Conservation (phyloP, 2,797 vertebrate species). For the Loriculus beryllinus region DNA sequence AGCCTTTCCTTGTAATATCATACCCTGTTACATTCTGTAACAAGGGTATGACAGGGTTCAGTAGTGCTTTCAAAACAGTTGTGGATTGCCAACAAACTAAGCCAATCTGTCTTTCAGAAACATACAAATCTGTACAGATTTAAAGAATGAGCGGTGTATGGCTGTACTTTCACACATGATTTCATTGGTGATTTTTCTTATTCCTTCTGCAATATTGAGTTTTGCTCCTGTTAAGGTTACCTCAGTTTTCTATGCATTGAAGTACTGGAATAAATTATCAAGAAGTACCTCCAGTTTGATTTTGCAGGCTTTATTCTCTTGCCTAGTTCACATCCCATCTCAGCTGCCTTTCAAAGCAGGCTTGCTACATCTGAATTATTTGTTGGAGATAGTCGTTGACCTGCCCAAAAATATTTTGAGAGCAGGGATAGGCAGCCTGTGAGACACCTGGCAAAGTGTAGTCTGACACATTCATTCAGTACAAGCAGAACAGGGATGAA, state of each 20-base stretch:
- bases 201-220: neutral
- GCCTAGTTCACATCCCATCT: neutral
- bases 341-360: neutral
- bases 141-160: neutral
- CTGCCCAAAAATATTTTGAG: neutral
- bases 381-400: neutral
- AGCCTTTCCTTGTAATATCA: neutral
- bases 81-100: neutral
- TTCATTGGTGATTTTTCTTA: conserved; percentile 4
- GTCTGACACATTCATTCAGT: neutral
- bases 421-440: neutral
- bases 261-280: conserved; percentile 46
- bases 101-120: neutral
- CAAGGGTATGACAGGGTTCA: neutral
- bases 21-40: neutral
- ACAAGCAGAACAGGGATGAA: neutral
- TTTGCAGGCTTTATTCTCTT: neutral
- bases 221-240: conserved; percentile 22
- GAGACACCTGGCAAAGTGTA: neutral
- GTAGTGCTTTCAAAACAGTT: neutral
- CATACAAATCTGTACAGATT: neutral
- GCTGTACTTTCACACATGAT: neutral
- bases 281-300: neutral
- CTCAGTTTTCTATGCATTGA: conserved; percentile 31
- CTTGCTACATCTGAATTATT: neutral